Base-by-base conservation (phyloP, 2,797 vertebrate genomes). In the Acanthiza pusilla region DNA sequence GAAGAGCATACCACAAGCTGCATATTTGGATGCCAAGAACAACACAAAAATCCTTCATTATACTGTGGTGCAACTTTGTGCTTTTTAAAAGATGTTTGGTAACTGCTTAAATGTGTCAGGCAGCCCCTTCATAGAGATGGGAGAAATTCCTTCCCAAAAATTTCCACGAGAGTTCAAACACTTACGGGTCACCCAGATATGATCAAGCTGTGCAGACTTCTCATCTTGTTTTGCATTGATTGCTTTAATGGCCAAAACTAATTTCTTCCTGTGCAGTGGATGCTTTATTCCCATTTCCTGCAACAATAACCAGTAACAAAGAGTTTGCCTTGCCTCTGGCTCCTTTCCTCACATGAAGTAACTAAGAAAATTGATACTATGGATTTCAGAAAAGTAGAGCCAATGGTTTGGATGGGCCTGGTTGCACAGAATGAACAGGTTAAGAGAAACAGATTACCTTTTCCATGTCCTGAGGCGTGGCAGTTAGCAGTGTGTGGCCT, bases 181-280 rank as follows among this genome's bases (percentile, higher is more conserved):
- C 99, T 98, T 98, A 99, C 99, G 98, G 82, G 99, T 99, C 94
- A 99, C 99, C 99, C 99, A 99, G 97, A 99, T 99, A 95, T 99
- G 98, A 97, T 99, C 98, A 15, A 99, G 97, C 86, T 99, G 98
- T 5, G 99, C 98, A 7, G 99, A 99, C 96, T 99, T 99, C 91
- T 99, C 99, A 45, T 98, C 97, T 68, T 98, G 98, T 96, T 99
- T 99, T 53, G 98, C 96, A 83, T 98, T 99, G 96, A 99, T 99
- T 9, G 99, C 98, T 96, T 97, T 99, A 71, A 99, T 95, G 72
- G 99, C 99, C 66, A 99, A 97, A 97, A 99, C 98, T 84, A 99
- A 97, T 96, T 99, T 99, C 97, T 99, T 99, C 96, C 99, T 98
- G 96, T 99, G 99, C 74, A 99, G 97, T 19, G 99, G 98, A 77